Evolutionary conservation across 2,888 invertebrate species (phyloP), one percentile per base, ranked within the genome.

Genomic region (Phaedon cochleariae): DNA sequence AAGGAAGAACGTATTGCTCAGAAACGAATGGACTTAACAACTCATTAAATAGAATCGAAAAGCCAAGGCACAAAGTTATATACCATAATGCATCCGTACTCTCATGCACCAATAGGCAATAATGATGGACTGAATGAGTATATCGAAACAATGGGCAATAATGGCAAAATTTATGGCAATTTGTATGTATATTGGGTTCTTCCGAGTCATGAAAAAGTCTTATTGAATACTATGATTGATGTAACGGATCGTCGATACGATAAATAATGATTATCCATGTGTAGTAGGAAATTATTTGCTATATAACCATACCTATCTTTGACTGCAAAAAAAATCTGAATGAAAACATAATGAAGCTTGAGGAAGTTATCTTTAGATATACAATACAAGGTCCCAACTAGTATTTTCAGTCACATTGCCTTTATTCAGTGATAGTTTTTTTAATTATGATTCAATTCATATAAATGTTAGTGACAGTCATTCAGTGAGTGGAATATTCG

Each of bases 131-230:
- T 41, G 37, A 41, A 41, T 17, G 21, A 22, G 2, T 54, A 10
- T 31, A 54, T 41, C 17, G 55, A 45, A 57, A 45, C 22, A 45
- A 57, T 41, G 10, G 45, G 22, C 18, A 57, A 45, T 45, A 57
- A 45, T 57, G 17, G 55, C 45, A 10, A 45, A n/a, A 26, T 45
- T 57, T 57, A 57, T 57, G 26, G 55, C 45, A 20, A 57, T 57
- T 57, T 57, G 55, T 57, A 57, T 26, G 41, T 15, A 45, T 57
- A 45, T 45, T 41, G 41, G 45, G 55, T 45, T 26, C 55, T 41
- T 57, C 26, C 10, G 4, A 41, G 15, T 45, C 41, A 21, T 45
- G 18, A 41, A 20, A 45, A 22, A 18, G 34, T 26, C 26, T 57
- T 17, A 45, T 45, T 57, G 45, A 57, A 57, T 57, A 18, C 45